Conservation (phyloP, 2,888 invertebrate genomes). For the Cremastinae sp. region DNA sequence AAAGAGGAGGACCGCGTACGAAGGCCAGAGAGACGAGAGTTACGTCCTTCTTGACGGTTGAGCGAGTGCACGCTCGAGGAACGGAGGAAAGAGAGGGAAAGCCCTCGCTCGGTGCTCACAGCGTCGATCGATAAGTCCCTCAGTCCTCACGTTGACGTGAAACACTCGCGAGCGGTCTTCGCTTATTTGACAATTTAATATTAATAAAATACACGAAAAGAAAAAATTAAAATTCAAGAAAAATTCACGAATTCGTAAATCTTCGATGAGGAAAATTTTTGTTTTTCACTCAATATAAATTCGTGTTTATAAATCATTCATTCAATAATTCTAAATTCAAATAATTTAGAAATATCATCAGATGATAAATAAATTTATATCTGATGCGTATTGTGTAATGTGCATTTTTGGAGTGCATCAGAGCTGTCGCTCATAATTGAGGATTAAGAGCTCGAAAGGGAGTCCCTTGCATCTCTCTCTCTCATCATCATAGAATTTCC, state of each 20-base stretch:
- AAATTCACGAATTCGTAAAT: too few relatives aligned
- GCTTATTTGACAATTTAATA: neutral
- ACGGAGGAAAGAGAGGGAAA: constrained; percentile 76
- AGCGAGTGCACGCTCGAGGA: constrained; percentile 71
- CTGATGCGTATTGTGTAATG: too few relatives aligned
- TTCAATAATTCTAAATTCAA: too few relatives aligned
- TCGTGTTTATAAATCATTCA: too few relatives aligned
- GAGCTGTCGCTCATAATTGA: too few relatives aligned
- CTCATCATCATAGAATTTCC: neutral
- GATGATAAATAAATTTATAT: too few relatives aligned
- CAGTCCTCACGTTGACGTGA: constrained; percentile 82
- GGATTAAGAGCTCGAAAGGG: too few relatives aligned
- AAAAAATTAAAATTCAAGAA: neutral
- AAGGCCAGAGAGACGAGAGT: neutral
- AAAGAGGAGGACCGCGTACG: neutral
- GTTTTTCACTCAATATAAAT: constrained; percentile 25
- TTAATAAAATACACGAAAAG: neutral
- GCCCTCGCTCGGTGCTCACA: constrained; percentile 65
- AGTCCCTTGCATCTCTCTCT: too few relatives aligned
- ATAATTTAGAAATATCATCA: too few relatives aligned
- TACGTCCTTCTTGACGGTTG: constrained; percentile 10
- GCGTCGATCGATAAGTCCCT: constrained; percentile 81
- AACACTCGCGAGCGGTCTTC: constrained; percentile 76
- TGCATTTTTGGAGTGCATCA: too few relatives aligned
- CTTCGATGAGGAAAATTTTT: constrained; percentile 1